Conservation (phyloP, 2,113 vertebrate genomes). For the Himantopus leucocephalus region DNA sequence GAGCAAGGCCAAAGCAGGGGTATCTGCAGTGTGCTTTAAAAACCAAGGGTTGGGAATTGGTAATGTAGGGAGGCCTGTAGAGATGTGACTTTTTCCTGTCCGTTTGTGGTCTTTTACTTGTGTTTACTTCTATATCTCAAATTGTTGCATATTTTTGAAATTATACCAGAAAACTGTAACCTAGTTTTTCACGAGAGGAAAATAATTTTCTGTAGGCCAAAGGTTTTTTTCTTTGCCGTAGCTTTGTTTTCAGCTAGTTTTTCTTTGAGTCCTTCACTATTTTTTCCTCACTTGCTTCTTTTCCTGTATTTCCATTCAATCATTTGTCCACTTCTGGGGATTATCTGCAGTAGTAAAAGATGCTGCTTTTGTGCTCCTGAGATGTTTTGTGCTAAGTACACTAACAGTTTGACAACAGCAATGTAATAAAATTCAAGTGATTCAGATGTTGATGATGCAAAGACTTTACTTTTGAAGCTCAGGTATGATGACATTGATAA, state of each 20-base stretch:
- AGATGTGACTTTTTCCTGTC: rapidly evolving
- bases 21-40: not conserved
- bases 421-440: not conserved
- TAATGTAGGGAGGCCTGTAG: not conserved
- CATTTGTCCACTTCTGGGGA: not conserved
- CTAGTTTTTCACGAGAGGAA: not conserved
- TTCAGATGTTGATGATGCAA: not conserved
- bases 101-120: not conserved
- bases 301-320: not conserved
- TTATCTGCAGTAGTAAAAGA: not conserved
- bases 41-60: not conserved
- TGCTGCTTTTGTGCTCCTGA: not conserved
- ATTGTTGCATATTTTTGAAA: not conserved
- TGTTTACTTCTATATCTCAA: not conserved
- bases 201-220: not conserved
- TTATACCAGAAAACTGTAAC: not conserved
- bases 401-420: not conserved
- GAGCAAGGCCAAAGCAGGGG: not conserved
- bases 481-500: not conserved
- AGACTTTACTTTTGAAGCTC: not conserved
- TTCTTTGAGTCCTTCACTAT: not conserved
- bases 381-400: not conserved
- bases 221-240: not conserved
- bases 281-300: not conserved
- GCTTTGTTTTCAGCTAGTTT: not conserved